Percentiles rank a stretch among this genome's conserved stretches.
phyloP scores from a whole-genome alignment of 2,113 vertebrate species.

The Sander lucioperca region DNA sequence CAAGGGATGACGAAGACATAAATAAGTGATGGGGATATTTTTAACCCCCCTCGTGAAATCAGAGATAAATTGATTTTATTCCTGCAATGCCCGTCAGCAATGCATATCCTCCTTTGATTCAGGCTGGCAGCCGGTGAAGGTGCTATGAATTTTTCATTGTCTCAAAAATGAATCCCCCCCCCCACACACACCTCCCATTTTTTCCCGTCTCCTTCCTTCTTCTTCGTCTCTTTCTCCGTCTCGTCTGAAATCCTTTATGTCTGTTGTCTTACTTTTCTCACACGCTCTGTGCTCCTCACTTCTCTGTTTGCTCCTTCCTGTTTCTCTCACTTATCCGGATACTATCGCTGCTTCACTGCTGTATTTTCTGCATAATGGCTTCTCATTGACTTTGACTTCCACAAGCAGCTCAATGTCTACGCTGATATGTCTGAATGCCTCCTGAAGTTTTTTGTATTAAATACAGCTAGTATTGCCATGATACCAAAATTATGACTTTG shows the following conservation, averaged over 20 bases:
- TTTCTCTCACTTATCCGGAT: slow-evolving; percentile 39
- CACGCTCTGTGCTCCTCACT: slow-evolving; percentile 4
- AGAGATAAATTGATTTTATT: slow-evolving; percentile 80
- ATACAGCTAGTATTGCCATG: no score
- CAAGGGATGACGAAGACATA: slow-evolving; percentile 62
- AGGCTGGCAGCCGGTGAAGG: slow-evolving; percentile 74
- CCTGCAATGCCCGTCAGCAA: slow-evolving; percentile 70
- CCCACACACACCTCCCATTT: no score
- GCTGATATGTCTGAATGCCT: slow-evolving; percentile 40
- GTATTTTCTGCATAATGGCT: slow-evolving; percentile 61
- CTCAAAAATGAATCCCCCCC: slow-evolving; percentile 63
- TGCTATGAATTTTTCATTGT: slow-evolving; percentile 80
- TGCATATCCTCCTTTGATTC: slow-evolving; percentile 77
- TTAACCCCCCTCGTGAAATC: slow-evolving; percentile 75
- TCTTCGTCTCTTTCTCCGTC: slow-evolving; percentile 24
- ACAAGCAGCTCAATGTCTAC: slow-evolving; percentile 64
- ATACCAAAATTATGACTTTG: no score
- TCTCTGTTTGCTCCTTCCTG: slow-evolving; percentile 42
- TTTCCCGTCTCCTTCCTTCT: slow-evolving; percentile 36
- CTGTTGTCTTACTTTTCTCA: slow-evolving; percentile 26
- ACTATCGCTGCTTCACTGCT: slow-evolving; percentile 20
- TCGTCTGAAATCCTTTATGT: slow-evolving; percentile 35
- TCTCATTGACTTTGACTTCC: slow-evolving; percentile 67
- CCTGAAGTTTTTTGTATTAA: neutral
- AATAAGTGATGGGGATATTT: slow-evolving; percentile 80